phyloP scores from a whole-genome alignment of 2,113 vertebrate genomes.

The Myotis lucifugus region DNA sequence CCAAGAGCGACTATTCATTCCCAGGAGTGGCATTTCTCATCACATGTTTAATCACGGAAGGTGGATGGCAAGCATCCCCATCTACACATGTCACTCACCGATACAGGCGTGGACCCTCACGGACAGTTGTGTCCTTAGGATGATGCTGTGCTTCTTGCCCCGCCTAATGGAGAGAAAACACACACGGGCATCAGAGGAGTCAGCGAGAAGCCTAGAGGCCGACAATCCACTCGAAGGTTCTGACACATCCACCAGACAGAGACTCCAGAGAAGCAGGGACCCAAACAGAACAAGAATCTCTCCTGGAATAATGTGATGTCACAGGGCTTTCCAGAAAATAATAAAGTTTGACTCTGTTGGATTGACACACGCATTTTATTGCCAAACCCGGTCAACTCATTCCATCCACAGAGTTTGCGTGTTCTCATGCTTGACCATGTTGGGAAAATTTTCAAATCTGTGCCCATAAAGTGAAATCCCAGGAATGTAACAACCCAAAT shows the following conservation, averaged over 20 bases:
- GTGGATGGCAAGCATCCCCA: neutral
- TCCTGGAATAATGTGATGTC: neutral
- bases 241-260: neutral
- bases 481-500: constrained; percentile 29
- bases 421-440: constrained; percentile 27
- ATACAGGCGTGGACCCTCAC: constrained; percentile 97
- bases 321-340: neutral
- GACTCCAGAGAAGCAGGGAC: neutral
- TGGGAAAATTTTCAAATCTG: constrained; percentile 49
- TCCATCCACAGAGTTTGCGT: neutral
- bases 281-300: neutral
- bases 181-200: neutral
- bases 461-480: constrained; percentile 53
- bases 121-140: constrained; percentile 94
- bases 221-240: neutral
- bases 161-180: constrained; percentile 81
- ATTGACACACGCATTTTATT: neutral
- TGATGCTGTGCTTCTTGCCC: constrained; percentile 95
- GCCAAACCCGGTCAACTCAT: neutral
- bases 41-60: neutral
- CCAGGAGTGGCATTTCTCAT: neutral
- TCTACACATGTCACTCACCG: constrained; percentile 88
- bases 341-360: neutral
- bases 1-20: neutral
- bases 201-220: neutral